phyloP scores from a whole-genome alignment of 2,888 invertebrate species.

The Nymphalis c-album region DNA sequence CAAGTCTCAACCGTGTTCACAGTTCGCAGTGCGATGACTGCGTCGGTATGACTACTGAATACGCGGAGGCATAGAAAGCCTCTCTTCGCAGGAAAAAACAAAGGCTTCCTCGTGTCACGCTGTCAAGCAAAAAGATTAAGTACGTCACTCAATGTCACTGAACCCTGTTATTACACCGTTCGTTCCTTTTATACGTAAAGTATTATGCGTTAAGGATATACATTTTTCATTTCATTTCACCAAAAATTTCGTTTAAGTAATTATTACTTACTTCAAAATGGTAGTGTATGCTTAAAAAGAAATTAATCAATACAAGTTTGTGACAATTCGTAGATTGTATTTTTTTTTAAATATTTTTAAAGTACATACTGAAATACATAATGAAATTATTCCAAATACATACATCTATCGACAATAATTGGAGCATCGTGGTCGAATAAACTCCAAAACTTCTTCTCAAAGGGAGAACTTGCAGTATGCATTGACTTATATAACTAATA shows the following conservation, averaged over 20 bases:
- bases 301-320: too few species aligned
- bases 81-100: conserved; percentile 28
- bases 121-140: conserved; percentile 39
- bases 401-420: too few species aligned
- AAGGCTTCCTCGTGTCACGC: conserved; percentile 27
- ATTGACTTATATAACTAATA: too few species aligned
- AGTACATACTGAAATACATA: too few species aligned
- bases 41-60: conserved; percentile 11
- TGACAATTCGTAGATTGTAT: too few species aligned
- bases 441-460: too few species aligned
- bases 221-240: conserved; percentile 5
- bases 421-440: too few species aligned
- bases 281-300: neutral
- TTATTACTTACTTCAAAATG: neutral
- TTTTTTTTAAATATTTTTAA: too few species aligned
- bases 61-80: conserved; percentile 17
- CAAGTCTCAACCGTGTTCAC: conserved; percentile 7
- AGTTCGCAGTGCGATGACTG: neutral
- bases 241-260: neutral
- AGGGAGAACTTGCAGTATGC: neutral
- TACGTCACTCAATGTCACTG: conserved; percentile 52
- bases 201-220: conserved; percentile 4
- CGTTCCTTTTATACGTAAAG: conserved; percentile 9
- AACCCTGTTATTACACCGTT: conserved; percentile 29
- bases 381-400: too few species aligned